Evolutionary conservation across 2,797 vertebrate species (phyloP).

Genomic region (Lerista edwardsae): DNA sequence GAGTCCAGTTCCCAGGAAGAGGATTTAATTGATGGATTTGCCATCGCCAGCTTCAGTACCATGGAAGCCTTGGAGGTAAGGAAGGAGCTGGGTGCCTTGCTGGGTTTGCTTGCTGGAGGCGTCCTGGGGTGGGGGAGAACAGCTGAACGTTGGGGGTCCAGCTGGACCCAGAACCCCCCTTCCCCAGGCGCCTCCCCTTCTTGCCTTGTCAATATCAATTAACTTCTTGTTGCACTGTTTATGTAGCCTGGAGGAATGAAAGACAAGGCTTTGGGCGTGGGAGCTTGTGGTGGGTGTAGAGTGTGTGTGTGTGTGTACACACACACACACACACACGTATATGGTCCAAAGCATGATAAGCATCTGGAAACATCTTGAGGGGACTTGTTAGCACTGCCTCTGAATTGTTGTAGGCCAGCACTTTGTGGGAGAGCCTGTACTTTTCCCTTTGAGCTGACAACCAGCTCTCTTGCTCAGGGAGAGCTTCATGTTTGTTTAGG

Average conservation of each 20-base stretch:
- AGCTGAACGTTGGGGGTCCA: background rate
- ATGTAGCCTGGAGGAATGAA: slow-evolving; percentile 37
- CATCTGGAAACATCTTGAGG: background rate
- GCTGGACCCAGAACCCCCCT: too few relatives aligned
- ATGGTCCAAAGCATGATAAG: slow-evolving; percentile 23
- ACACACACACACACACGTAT: background rate
- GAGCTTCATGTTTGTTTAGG: slow-evolving; percentile 46
- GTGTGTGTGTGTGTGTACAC: too few relatives aligned
- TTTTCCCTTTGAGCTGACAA: background rate
- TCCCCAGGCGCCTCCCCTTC: background rate
- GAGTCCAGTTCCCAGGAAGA: slow-evolving; percentile 96
- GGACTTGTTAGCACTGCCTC: background rate
- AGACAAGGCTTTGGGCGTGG: background rate
- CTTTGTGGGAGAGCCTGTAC: background rate
- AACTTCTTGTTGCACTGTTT: slow-evolving; percentile 20
- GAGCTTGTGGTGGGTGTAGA: background rate
- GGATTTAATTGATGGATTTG: slow-evolving; percentile 97
- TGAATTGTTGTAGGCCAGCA: background rate
- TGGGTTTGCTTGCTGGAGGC: background rate
- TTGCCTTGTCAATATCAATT: slow-evolving; percentile 41
- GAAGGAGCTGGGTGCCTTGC: background rate
- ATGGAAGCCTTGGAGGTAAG: slow-evolving; percentile 94
- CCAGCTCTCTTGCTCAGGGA: slow-evolving; percentile 21
- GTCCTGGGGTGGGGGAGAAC: too few relatives aligned
- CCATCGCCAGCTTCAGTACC: slow-evolving; percentile 93